Evolutionary conservation across 2,797 vertebrate species (phyloP).

Genomic region (Gymnodraco acuticeps): DNA sequence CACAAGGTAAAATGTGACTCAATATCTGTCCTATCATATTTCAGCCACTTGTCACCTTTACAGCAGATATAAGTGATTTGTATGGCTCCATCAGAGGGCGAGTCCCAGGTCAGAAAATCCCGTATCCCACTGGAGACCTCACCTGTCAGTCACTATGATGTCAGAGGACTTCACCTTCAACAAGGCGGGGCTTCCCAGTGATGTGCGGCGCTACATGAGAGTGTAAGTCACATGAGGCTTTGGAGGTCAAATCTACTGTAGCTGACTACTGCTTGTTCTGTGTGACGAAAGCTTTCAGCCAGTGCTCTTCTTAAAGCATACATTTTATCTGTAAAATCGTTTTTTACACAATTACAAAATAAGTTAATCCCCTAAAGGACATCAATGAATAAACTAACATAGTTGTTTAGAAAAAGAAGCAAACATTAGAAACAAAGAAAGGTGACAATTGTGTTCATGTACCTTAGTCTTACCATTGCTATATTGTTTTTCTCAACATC

Average conservation of each 20-base stretch:
- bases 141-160: slow-evolving; percentile 92
- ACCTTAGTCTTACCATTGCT: too few relatives aligned
- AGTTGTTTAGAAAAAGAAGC: too few relatives aligned
- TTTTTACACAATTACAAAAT: too few relatives aligned
- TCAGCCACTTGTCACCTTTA: slow-evolving; percentile 2
- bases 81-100: slow-evolving; percentile 50
- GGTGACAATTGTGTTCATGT: too few relatives aligned
- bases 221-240: slow-evolving; percentile 85
- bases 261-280: slow-evolving; percentile 24
- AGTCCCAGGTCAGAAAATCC: slow-evolving; percentile 63
- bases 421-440: too few relatives aligned
- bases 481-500: too few relatives aligned
- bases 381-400: too few relatives aligned
- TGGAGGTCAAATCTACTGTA: slow-evolving; percentile 33
- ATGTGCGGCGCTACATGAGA: slow-evolving; percentile 95
- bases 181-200: slow-evolving; percentile 91
- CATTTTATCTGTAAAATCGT: not conserved
- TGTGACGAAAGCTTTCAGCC: not conserved
- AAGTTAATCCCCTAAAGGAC: too few relatives aligned
- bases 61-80: not conserved
- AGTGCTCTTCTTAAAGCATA: not conserved
- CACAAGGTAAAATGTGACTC: slow-evolving; percentile 78
- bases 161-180: slow-evolving; percentile 94
- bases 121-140: slow-evolving; percentile 92
- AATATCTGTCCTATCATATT: slow-evolving; percentile 3